These are phyloP conservation scores for Semibalanus balanoides DNA, from an alignment of 1,140 invertebrate species.

Conservation along the genomic window DNA sequence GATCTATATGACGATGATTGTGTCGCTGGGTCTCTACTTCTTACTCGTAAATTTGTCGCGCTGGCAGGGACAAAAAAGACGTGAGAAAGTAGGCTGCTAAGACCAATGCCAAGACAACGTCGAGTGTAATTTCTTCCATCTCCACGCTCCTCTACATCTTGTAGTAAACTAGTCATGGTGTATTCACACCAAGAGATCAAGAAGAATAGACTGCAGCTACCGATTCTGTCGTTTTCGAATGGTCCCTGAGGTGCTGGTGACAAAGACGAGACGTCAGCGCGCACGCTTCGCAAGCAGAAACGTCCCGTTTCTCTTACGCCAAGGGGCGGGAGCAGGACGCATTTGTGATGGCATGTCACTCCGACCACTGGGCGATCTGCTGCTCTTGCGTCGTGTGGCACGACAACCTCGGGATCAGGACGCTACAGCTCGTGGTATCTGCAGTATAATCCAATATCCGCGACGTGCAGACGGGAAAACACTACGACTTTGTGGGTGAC, in stretches of 20 bases:
- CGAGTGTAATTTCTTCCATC: slow-evolving; percentile 37
- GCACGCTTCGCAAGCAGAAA: slow-evolving; percentile 31
- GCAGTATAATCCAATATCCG: slow-evolving; percentile 34
- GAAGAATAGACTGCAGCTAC: no score
- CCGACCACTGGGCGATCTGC: slow-evolving; percentile 33
- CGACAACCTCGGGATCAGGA: slow-evolving; percentile 39
- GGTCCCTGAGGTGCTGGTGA: slow-evolving; percentile 37
- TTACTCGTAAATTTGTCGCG: slow-evolving; percentile 34
- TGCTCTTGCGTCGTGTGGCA: slow-evolving; percentile 41
- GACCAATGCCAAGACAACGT: slow-evolving; percentile 38
- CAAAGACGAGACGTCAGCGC: slow-evolving; percentile 35
- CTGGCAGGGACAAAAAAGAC: slow-evolving; percentile 35
- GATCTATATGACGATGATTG: slow-evolving; percentile 38
- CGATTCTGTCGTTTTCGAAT: no score
- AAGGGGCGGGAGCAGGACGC: slow-evolving; percentile 34
- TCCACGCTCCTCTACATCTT: no score
- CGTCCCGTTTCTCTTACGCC: slow-evolving; percentile 30
- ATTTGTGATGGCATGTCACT: slow-evolving; percentile 33
- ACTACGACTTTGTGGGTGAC: slow-evolving; percentile 38
- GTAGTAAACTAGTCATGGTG: slow-evolving; percentile 36
- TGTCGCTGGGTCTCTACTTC: slow-evolving; percentile 33
- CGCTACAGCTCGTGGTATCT: slow-evolving; percentile 39
- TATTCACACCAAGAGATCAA: slow-evolving; percentile 35
- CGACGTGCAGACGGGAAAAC: slow-evolving; percentile 37
- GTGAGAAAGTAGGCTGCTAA: slow-evolving; percentile 33